Evolutionary conservation across 2,797 vertebrate species (phyloP).

Genomic region (Staurois parvus): DNA sequence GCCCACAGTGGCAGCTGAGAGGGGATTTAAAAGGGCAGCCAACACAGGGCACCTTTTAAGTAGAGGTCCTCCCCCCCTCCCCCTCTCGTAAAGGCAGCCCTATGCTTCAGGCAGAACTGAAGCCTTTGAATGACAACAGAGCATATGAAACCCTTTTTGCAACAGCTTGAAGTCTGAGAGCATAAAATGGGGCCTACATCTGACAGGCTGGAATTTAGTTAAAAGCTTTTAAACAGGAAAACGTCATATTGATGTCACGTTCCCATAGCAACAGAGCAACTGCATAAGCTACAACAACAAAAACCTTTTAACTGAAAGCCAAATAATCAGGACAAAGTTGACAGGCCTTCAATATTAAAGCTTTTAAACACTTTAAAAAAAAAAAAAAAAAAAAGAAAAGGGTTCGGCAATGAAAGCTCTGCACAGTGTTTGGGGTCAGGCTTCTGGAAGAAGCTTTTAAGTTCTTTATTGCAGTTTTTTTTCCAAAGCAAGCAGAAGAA

Average conservation of each 20-base stretch:
- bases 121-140: conserved; percentile 79
- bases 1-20: conserved; percentile 69
- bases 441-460: conserved; percentile 75
- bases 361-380: conserved; percentile 80
- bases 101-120: conserved; percentile 68
- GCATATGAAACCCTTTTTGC: conserved; percentile 81
- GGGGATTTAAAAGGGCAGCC: conserved; percentile 72
- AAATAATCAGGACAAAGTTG: conserved; percentile 87
- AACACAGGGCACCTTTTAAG: conserved; percentile 70
- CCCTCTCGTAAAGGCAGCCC: conserved; percentile 68
- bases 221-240: conserved; percentile 99
- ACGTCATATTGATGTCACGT: conserved; percentile 99
- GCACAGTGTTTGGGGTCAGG: conserved; percentile 72
- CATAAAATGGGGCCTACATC: conserved; percentile 99
- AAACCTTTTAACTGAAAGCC: conserved; percentile 99
- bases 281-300: conserved; percentile 90
- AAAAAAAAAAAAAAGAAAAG: conserved; percentile 62
- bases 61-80: conserved; percentile 61
- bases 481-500: conserved; percentile 69
- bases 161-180: conserved; percentile 83
- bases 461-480: conserved; percentile 71
- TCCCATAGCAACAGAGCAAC: conserved; percentile 95
- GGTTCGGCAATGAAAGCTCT: conserved; percentile 72
- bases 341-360: conserved; percentile 90
- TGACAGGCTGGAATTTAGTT: conserved; percentile 97